phyloP scores from a whole-genome alignment of 2,797 vertebrate genomes.

The Pseudochirops corinnae region DNA sequence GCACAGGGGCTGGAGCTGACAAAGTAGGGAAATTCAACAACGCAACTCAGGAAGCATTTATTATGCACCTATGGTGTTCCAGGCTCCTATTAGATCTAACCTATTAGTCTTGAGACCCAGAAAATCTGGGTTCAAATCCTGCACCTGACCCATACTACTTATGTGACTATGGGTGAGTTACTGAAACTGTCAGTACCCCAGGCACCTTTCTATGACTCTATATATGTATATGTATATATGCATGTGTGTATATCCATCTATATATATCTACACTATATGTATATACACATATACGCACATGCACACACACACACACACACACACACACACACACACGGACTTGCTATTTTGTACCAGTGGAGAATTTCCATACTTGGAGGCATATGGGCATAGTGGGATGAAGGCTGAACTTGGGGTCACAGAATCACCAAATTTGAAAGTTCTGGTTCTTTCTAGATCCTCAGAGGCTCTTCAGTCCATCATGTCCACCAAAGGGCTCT shows the following conservation, averaged over 20 bases:
- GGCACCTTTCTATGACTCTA: too few species aligned
- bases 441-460: not conserved
- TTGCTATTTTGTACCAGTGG: not conserved
- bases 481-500: too few species aligned
- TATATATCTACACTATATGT: too few species aligned
- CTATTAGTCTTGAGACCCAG: not conserved
- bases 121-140: not conserved
- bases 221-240: too few species aligned
- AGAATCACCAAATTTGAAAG: not conserved
- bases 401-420: not conserved
- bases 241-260: too few species aligned
- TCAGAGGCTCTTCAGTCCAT: too few species aligned
- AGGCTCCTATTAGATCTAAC: not conserved
- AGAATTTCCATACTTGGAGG: not conserved
- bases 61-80: not conserved
- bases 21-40: not conserved
- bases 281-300: too few species aligned
- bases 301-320: too few species aligned
- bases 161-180: not conserved
- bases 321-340: not conserved
- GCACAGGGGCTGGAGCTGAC: not conserved
- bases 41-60: not conserved
- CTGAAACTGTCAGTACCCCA: not conserved
- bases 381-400: not conserved
- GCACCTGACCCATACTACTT: not conserved